Base-by-base conservation (phyloP, 2,888 invertebrate species). In the Napeogenes sylphis region DNA sequence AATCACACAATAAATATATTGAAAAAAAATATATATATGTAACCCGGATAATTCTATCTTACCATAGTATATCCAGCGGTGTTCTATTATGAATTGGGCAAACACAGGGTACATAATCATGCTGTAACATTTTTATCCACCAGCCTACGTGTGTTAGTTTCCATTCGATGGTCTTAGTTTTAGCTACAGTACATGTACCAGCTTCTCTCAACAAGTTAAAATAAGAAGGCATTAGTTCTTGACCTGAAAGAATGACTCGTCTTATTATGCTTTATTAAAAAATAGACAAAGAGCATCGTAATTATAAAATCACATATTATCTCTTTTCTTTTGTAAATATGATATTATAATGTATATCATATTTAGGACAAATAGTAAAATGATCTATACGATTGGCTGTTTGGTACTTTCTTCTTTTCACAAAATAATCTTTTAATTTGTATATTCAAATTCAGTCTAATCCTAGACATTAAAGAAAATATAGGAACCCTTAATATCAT, bases 141-240 rank as follows among this genome's bases (percentile, higher is more conserved):
- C 92, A 92, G 10, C 82, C 79, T 0, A 77, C 68, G 33, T 82
- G 78, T 0, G 76, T 73, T 33, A 90, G 76, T 70, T 92, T 92
- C 92, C 92, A 92, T 62, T 87, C 84, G 4, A 91, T 91, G 0
- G 80, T 75, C 69, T 87, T 87, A 56, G 81, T 71, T 66, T 85
- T 78, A 1, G 91, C 85, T 4, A 84, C 75, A 1, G 80, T 68
- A 61, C 87, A 85, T 1, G 56, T 63, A 5, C 78, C 79, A 4
- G 89, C 83, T 64, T 84, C 80, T 46, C 79, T 73, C 58, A 92
- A 62, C 21, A 91, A 70, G 61, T 79, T 75, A 62, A 90, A 87
- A 68, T 89, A 92, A 1, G 83, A 77, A 1, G 84, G 76, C 82
- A 92, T 89, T 32, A 82, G 70, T 72, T 92, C 90, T 81, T 92